Evolutionary conservation across 2,797 vertebrate species (phyloP), one percentile per base, ranked within the genome.

Genomic region (Nyctalus aviator): DNA sequence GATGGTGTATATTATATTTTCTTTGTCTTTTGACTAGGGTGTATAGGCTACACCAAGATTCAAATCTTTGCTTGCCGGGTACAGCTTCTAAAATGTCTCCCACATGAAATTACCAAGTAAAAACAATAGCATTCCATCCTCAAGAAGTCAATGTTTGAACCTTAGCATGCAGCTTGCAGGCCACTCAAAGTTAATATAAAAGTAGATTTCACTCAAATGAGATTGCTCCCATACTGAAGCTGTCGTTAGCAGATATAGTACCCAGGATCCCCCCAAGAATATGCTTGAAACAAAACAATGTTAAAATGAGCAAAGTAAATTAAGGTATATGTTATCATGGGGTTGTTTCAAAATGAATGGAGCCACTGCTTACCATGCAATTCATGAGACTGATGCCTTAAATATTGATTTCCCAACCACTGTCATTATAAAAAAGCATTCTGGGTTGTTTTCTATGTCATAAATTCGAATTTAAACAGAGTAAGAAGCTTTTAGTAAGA

Each of bases 331-430:
- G 97, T 97, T 96, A 95, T 94, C 94, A 95, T 0, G 75, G 46
- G 76, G 69, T 87, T 96, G 68, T 96, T 97, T 96, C 77, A 93
- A 96, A 98, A 96, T 6, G 20, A 95, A 97, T 95, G 85, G 23
- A 95, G 76, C 64, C 50, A 72, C 79, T 88, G 91, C 12, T 9
- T 83, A 96, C 90, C 3, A 4, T 48, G 46, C 94, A 95, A 90
- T 97, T 96, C 96, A 37, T 64, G 78, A 98, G 88, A 85, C 91
- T 81, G 77, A 46, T 72, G 90, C 76, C 96, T 98, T 98, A 98
- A 98, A 98, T 98, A 98, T 97, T 98, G 96, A 98, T 98, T 98
- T 97, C 97, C 90, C 96, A 97, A 97, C 98, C 97, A 96, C 75
- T 96, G 96, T 89, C 96, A 97, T 97, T 97, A 96, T 97, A 97